phyloP scores from a whole-genome alignment of 1,140 invertebrate genomes.

The Euborellia annulipes region DNA sequence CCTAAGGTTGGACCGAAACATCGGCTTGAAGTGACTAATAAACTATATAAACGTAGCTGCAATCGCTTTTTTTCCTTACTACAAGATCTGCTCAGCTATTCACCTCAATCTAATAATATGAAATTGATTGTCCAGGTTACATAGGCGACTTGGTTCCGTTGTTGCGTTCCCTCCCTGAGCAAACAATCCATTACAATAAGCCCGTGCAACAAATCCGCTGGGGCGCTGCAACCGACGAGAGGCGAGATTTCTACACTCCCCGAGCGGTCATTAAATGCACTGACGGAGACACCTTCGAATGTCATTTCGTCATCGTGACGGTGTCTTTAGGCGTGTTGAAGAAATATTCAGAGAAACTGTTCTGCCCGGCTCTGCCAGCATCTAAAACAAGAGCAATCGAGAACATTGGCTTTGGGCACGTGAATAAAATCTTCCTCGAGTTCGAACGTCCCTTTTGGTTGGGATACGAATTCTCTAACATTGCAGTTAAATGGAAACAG shows the following conservation, averaged over 20 bases:
- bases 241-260: not conserved
- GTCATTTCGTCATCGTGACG: slow-evolving; percentile 31
- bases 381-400: slow-evolving; percentile 29
- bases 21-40: no score
- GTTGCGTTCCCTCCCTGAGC: slow-evolving; percentile 10
- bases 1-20: no score
- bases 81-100: no score
- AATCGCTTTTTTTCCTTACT: no score
- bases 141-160: slow-evolving; percentile 11
- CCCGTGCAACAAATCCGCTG: slow-evolving; percentile 10
- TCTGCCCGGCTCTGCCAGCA: slow-evolving; percentile 28
- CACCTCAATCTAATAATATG: no score
- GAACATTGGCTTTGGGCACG: slow-evolving; percentile 28
- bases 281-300: slow-evolving; percentile 25
- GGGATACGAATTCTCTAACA: slow-evolving; percentile 1
- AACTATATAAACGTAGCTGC: no score
- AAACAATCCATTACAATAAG: slow-evolving; percentile 11
- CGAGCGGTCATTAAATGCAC: slow-evolving; percentile 3
- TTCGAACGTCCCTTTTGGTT: slow-evolving; percentile 29
- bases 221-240: slow-evolving; percentile 11
- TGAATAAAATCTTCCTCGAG: slow-evolving; percentile 34
- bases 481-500: slow-evolving; percentile 4
- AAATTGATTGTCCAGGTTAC: not conserved
- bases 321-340: slow-evolving; percentile 35
- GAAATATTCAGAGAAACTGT: slow-evolving; percentile 24